A percentile compares a stretch with the other conserved stretches of the same genome.
Evolutionary conservation across 1,140 invertebrate species (phyloP).

Genomic region (Drosophila seguyi): DNA sequence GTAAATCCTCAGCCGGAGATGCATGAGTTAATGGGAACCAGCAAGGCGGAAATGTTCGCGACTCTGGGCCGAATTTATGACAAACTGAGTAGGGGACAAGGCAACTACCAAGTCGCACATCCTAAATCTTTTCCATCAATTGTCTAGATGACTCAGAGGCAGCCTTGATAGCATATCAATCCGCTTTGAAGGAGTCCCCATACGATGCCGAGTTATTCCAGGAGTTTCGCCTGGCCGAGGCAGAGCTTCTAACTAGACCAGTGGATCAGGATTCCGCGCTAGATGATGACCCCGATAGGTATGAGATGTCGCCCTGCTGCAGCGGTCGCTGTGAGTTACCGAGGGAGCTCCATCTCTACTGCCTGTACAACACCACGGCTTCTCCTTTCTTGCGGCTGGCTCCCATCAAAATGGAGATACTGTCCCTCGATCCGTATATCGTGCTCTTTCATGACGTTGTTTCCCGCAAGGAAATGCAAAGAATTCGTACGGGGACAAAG

Average conservation of each 20-base stretch:
- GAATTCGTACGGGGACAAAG: neutral
- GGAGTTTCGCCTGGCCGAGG: neutral
- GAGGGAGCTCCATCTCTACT: constrained; percentile 15
- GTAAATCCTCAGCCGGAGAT: neutral
- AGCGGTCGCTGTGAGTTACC: constrained; percentile 20
- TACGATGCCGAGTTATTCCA: constrained; percentile 2
- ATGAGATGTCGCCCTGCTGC: neutral
- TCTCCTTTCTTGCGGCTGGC: constrained; percentile 23
- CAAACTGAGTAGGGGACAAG: neutral
- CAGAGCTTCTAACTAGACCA: neutral
- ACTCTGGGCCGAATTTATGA: neutral
- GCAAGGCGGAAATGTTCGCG: neutral
- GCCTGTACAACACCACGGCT: constrained; percentile 23
- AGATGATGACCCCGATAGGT: neutral
- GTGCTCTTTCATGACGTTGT: constrained; percentile 31
- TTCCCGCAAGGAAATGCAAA: neutral
- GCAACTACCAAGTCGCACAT: too few species aligned
- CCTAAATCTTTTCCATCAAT: neutral
- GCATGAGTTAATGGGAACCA: neutral
- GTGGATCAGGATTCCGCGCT: too few species aligned
- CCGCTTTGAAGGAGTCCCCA: neutral
- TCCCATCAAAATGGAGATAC: constrained; percentile 35
- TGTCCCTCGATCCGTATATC: constrained; percentile 27
- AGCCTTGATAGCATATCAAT: constrained; percentile 6
- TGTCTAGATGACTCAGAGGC: neutral